These are phyloP conservation scores for Aythya baeri DNA, from an alignment of 2,113 vertebrate species.

Conservation along the genomic window DNA sequence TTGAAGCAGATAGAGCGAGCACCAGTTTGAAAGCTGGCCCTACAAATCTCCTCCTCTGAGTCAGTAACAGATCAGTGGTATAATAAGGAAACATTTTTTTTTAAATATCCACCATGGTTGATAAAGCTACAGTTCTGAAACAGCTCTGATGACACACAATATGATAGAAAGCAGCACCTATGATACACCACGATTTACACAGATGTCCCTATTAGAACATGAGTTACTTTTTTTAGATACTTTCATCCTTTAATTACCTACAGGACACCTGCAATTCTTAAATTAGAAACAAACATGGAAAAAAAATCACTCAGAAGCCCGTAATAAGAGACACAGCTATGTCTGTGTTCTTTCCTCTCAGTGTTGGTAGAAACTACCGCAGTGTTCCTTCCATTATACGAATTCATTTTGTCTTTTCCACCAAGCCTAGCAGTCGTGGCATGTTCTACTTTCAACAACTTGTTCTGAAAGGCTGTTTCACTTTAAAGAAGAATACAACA, in stretches of 20 bases:
- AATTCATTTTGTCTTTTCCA: background rate
- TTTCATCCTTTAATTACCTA: background rate
- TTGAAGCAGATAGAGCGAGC: background rate
- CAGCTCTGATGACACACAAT: background rate
- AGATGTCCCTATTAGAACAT: background rate
- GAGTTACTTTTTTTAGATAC: background rate
- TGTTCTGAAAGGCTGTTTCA: background rate
- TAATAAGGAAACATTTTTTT: background rate
- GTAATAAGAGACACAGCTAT: background rate
- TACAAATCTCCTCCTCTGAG: background rate
- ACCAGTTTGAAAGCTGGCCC: background rate
- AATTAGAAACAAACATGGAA: background rate
- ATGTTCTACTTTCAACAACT: background rate
- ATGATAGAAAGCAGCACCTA: background rate
- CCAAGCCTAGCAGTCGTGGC: background rate
- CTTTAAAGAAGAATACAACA: background rate
- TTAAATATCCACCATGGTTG: background rate
- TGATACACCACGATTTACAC: background rate
- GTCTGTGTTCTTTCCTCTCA: background rate
- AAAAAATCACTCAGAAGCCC: background rate
- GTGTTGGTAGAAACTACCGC: background rate
- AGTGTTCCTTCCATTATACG: fast-evolving
- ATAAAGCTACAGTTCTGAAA: slow-evolving; percentile 8
- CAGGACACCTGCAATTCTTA: background rate
- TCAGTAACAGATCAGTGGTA: background rate